Base-by-base conservation (phyloP, 1,140 invertebrate species). In the Heliconius hermathena region DNA sequence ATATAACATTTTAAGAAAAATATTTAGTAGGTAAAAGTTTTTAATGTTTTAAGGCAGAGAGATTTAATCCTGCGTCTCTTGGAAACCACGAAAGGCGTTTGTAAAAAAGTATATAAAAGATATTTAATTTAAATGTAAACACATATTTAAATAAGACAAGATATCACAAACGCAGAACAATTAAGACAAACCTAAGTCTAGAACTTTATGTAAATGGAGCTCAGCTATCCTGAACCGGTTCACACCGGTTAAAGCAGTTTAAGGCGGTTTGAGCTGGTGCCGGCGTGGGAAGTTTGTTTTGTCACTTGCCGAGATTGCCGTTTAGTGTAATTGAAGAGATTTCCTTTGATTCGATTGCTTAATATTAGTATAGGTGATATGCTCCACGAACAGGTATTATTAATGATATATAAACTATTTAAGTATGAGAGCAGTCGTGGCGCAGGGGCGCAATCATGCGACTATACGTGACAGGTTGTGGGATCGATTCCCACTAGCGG, bases 261-360 rank as follows among this genome's bases (percentile, higher is more conserved):
- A 88, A 86, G 82, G 85, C 88, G 85, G 89, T 86, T 84, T 82
- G 84, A 88, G 85, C 87, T 85, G 81, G 85, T 82, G 76, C 77
- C 82, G 79, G 79, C 77, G 73, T 38, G 77, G 77, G 76, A 90
- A 90, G 85, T 90, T 88, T 88, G 87, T 88, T 90, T 85, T 90
- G 87, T 90, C 87, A 88, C 86, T 88, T 86, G 81, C 83, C 76
- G 70, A 76, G 81, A 82, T 83, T 81, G 80, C 80, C 83, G 81
- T 87, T 89, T 85, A 84, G 82, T 77, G 83, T 87, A 89, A 88
- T 88, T 86, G 84, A 89, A 89, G 81, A 83, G 78, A 85, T 86
- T 82, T 74, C 57, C 72, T 73, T 73, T 74, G 11, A 60, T 60
- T 60, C 70, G 70, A 71, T 71, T 71, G 70, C 13, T 71, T 26